Evolutionary conservation across 2,113 vertebrate species (phyloP).

Genomic region (Phyllopteryx taeniolatus): DNA sequence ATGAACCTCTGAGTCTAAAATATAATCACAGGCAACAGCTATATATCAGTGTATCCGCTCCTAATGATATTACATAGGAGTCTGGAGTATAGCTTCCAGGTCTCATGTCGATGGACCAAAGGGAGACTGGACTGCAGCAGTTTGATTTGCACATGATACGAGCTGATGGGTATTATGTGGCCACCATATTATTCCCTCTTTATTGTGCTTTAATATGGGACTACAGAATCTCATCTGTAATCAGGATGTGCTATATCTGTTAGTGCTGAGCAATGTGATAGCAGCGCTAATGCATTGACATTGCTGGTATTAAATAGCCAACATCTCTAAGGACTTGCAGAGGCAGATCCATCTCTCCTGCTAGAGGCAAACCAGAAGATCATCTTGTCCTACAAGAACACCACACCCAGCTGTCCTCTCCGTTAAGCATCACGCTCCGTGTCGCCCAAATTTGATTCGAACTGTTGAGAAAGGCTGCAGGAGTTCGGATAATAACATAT

Average conservation of each 20-base stretch:
- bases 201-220: slow-evolving; percentile 1
- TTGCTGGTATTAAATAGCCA: slow-evolving; percentile 24
- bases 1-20: slow-evolving; percentile 52
- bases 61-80: slow-evolving; percentile 71
- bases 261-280: slow-evolving; percentile 5
- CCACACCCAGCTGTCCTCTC: slow-evolving; percentile 35
- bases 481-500: background rate
- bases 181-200: slow-evolving; percentile 1
- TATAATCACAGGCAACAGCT: slow-evolving; percentile 64
- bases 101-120: slow-evolving; percentile 31
- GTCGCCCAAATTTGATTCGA: slow-evolving; percentile 1
- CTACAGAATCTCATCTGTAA: slow-evolving; percentile 15
- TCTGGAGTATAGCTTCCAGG: slow-evolving; percentile 66
- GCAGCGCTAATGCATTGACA: background rate
- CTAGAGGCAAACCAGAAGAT: slow-evolving; percentile 9
- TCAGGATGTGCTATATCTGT: slow-evolving; percentile 1
- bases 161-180: background rate
- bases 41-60: slow-evolving; percentile 64
- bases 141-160: slow-evolving; percentile 26
- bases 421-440: background rate
- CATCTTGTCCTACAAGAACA: slow-evolving; percentile 11
- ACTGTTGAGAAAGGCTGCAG: slow-evolving; percentile 3
- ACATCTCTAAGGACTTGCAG: background rate
- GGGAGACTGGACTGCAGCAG: slow-evolving; percentile 9
- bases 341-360: slow-evolving; percentile 2